A percentile compares a stretch with the other conserved stretches of the same genome.
Evolutionary conservation across 2,888 invertebrate species (phyloP).

Genomic region (Diplazon laetatorius): DNA sequence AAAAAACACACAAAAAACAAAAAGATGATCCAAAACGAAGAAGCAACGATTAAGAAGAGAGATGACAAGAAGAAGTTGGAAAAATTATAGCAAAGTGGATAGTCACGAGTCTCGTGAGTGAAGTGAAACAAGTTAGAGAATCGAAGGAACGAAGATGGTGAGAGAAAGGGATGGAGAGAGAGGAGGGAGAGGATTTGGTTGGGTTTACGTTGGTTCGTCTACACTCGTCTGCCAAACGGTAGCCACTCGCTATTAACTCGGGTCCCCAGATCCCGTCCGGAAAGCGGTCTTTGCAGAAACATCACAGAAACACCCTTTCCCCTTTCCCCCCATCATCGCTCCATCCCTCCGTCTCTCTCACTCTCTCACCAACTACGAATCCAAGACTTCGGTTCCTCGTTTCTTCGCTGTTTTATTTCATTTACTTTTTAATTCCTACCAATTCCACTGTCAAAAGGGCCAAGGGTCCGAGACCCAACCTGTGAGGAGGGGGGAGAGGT

Average conservation of each 20-base stretch:
- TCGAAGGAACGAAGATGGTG: too few species aligned
- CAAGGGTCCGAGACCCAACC: slow-evolving; percentile 38
- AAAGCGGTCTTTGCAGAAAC: slow-evolving; percentile 70
- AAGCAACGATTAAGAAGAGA: slow-evolving; percentile 33
- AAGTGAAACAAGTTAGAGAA: too few species aligned
- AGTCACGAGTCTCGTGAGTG: slow-evolving; percentile 61
- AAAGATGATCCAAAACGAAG: slow-evolving; percentile 1
- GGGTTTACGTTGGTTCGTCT: slow-evolving; percentile 32
- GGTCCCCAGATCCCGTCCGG: too few species aligned
- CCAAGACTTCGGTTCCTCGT: too few species aligned
- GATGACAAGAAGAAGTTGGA: slow-evolving; percentile 66
- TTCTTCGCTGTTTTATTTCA: slow-evolving; percentile 77
- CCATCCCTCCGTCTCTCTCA: slow-evolving; percentile 66
- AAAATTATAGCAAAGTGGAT: slow-evolving; percentile 53
- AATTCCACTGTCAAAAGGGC: slow-evolving; percentile 72
- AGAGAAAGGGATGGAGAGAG: slow-evolving; percentile 34
- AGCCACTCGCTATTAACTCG: slow-evolving; percentile 47
- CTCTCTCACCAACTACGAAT: too few species aligned
- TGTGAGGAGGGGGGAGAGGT: slow-evolving; percentile 68
- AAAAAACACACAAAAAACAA: too few species aligned
- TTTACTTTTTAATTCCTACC: slow-evolving; percentile 77
- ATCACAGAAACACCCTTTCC: slow-evolving; percentile 74
- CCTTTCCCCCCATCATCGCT: slow-evolving; percentile 55
- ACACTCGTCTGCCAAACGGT: too few species aligned
- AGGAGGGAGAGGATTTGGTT: slow-evolving; percentile 28